These are phyloP conservation scores for Rhyacophila brunnea DNA, from an alignment of 1,140 invertebrate species.

Conservation along the genomic window DNA sequence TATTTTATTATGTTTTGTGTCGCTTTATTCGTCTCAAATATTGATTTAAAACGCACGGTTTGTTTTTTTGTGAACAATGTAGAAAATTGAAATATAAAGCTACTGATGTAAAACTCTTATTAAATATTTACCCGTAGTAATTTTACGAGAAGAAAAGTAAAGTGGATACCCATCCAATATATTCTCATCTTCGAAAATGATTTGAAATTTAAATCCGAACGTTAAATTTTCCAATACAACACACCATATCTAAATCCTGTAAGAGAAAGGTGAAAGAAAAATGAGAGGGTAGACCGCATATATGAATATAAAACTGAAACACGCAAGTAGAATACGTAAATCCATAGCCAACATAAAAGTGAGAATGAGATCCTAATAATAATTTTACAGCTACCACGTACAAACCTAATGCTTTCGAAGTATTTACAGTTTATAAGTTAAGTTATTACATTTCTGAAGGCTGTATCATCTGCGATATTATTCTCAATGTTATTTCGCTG, in stretches of 20 bases:
- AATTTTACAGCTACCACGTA: constrained; percentile 6
- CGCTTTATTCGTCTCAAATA: too few relatives aligned
- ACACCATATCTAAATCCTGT: constrained; percentile 5
- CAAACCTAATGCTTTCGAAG: background rate
- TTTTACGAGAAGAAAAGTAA: background rate
- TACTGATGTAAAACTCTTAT: background rate
- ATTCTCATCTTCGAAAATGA: constrained; percentile 1
- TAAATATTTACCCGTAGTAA: background rate
- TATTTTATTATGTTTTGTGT: too few relatives aligned
- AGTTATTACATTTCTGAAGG: too few relatives aligned
- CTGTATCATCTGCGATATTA: too few relatives aligned
- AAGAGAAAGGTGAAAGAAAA: constrained; percentile 19
- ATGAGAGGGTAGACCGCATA: constrained; percentile 11
- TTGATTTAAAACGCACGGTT: too few relatives aligned
- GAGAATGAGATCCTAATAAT: constrained; percentile 1
- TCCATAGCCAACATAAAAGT: background rate
- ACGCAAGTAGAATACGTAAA: background rate
- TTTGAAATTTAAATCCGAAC: constrained; percentile 13
- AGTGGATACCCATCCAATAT: background rate
- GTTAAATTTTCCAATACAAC: constrained; percentile 4
- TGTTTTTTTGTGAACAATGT: too few relatives aligned
- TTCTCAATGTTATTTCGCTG: too few relatives aligned
- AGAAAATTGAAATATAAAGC: too few relatives aligned
- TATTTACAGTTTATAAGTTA: too few relatives aligned
- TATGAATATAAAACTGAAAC: constrained; percentile 17